phyloP scores from a whole-genome alignment of 2,113 vertebrate species.

The Phasianus colchicus region DNA sequence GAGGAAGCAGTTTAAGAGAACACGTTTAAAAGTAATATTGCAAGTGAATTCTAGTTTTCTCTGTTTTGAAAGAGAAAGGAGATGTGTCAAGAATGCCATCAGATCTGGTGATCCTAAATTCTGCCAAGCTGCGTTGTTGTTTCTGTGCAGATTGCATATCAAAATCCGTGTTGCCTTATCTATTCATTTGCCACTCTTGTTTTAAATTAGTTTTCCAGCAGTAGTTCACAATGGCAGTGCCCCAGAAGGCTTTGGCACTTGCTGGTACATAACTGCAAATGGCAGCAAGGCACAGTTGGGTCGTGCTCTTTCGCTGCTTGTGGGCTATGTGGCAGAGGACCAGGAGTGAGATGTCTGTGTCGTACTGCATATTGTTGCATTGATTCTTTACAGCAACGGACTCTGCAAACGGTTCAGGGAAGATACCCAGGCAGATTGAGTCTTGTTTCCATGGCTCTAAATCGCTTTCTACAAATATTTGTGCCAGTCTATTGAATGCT shows the following conservation, averaged over 20 bases:
- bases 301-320: background rate
- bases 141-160: background rate
- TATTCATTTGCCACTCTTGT: background rate
- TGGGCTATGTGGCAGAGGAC: background rate
- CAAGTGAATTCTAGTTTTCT: background rate
- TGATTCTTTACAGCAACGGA: background rate
- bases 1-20: background rate
- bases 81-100: background rate
- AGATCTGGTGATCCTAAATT: background rate
- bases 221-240: background rate
- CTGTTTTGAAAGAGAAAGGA: background rate
- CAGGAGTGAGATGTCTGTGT: background rate
- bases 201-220: background rate
- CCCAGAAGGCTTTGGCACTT: background rate
- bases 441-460: slow-evolving; percentile 39
- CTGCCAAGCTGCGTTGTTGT: background rate
- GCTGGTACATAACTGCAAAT: background rate
- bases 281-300: background rate
- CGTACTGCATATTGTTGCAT: background rate
- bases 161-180: accelerated
- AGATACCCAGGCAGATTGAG: background rate
- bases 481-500: slow-evolving; percentile 8
- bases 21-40: background rate
- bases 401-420: background rate
- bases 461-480: slow-evolving; percentile 48